These are phyloP conservation scores for Stichopus horrens DNA, from an alignment of 53 echinoderm and acorn worm genomes.

Conservation along the genomic window DNA sequence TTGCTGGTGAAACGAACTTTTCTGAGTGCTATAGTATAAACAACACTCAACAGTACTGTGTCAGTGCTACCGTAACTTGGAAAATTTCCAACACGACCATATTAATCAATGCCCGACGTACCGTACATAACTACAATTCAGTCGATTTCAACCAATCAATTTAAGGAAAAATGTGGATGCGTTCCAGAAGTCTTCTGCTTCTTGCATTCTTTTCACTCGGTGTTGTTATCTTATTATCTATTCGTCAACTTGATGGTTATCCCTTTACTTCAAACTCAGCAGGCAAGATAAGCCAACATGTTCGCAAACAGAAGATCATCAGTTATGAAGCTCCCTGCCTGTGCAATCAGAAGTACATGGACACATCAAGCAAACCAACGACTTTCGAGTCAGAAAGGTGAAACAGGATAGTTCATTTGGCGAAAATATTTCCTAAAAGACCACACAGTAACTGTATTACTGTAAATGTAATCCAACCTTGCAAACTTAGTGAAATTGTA, in stretches of 20 bases:
- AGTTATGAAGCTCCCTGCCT: slow-evolving; percentile 44
- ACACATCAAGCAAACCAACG: slow-evolving; percentile 43
- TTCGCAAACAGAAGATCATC: slow-evolving; percentile 13
- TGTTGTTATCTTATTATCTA: neutral
- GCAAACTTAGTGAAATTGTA: no score
- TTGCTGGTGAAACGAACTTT: no score
- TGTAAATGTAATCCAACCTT: no score
- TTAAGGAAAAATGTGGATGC: neutral
- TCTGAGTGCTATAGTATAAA: no score
- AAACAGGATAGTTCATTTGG: no score
- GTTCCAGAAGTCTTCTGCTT: neutral
- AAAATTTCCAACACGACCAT: no score
- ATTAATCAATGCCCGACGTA: no score
- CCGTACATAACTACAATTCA: no score
- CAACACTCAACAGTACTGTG: no score
- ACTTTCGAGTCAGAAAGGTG: slow-evolving; percentile 8
- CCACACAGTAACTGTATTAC: no score
- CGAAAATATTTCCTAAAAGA: no score
- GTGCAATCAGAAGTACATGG: slow-evolving; percentile 59
- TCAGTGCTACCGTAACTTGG: no score
- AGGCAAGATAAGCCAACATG: slow-evolving; percentile 13
- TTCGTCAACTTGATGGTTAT: neutral
- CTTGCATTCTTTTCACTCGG: neutral
- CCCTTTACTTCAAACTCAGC: neutral
- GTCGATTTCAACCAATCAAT: neutral